Percentiles rank a stretch among this genome's conserved stretches.
Conservation (phyloP, 2,888 invertebrate species). For the Bugula neritina region DNA sequence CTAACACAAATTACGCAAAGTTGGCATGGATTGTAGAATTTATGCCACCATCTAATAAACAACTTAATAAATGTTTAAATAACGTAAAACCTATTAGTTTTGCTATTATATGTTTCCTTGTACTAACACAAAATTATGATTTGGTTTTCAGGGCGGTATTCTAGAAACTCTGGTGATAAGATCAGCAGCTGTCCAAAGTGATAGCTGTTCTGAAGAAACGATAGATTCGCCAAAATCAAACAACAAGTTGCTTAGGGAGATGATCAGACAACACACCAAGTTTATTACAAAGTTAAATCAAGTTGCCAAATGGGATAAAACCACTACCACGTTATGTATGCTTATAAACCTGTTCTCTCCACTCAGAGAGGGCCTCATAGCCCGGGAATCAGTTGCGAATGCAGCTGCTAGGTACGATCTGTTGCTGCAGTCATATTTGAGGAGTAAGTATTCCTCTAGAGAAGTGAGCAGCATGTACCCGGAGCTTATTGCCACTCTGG, state of each 20-base stretch:
- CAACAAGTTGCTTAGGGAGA: constrained; percentile 34
- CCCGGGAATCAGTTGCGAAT: constrained; percentile 39
- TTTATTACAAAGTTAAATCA: constrained; percentile 52
- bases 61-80: too few species aligned
- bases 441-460: constrained; percentile 66
- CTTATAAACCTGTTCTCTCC: constrained; percentile 54
- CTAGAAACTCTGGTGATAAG: constrained; percentile 55
- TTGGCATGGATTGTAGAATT: too few species aligned
- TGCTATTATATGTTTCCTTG: too few species aligned
- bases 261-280: constrained; percentile 52
- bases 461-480: constrained; percentile 64
- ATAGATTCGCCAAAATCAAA: neutral
- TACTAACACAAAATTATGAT: too few species aligned
- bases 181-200: constrained; percentile 38
- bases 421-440: constrained; percentile 72
- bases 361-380: constrained; percentile 47
- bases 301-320: constrained; percentile 51
- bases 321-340: constrained; percentile 50
- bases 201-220: neutral
- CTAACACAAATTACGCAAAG: too few species aligned
- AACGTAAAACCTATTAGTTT: too few species aligned
- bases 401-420: constrained; percentile 65
- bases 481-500: constrained; percentile 52
- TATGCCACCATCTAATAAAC: too few species aligned
- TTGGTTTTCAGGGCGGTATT: constrained; percentile 42